Evolutionary conservation across 2,888 invertebrate genomes (phyloP).

Genomic region (Micropterix aruncella): DNA sequence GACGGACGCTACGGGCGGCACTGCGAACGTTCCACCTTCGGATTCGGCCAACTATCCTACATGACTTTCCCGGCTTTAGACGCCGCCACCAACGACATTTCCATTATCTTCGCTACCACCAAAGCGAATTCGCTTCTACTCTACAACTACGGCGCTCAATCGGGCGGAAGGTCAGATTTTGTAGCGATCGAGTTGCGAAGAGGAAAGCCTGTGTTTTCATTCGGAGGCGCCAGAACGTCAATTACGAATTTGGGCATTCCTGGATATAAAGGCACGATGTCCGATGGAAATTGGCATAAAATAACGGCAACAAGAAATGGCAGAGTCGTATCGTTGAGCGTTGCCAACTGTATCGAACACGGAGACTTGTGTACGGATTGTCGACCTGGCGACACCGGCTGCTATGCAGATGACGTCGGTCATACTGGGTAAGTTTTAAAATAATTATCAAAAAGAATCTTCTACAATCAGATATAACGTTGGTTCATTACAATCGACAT

Average conservation of each 20-base stretch:
- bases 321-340: conserved; percentile 70
- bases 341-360: conserved; percentile 69
- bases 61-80: conserved; percentile 80
- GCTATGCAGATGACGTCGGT: conserved; percentile 77
- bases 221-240: conserved; percentile 78
- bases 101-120: conserved; percentile 80
- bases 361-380: conserved; percentile 81
- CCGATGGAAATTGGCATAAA: conserved; percentile 85
- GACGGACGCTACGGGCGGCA: conserved; percentile 81
- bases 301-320: conserved; percentile 85
- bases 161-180: conserved; percentile 82
- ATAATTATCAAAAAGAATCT: too few relatives aligned
- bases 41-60: conserved; percentile 79
- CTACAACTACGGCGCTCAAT: conserved; percentile 82
- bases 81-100: conserved; percentile 81
- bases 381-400: conserved; percentile 64
- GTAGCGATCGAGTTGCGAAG: conserved; percentile 79
- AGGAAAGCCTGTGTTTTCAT: conserved; percentile 78
- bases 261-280: conserved; percentile 47
- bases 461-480: too few relatives aligned
- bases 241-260: conserved; percentile 67
- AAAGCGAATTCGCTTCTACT: conserved; percentile 76
- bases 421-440: conserved; percentile 63
- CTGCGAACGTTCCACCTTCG: conserved; percentile 82
- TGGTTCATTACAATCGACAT: too few relatives aligned